Percentiles rank a stretch among this genome's conserved stretches.
Conservation (phyloP, 2,888 invertebrate genomes). For the Crossocerus cetratus region DNA sequence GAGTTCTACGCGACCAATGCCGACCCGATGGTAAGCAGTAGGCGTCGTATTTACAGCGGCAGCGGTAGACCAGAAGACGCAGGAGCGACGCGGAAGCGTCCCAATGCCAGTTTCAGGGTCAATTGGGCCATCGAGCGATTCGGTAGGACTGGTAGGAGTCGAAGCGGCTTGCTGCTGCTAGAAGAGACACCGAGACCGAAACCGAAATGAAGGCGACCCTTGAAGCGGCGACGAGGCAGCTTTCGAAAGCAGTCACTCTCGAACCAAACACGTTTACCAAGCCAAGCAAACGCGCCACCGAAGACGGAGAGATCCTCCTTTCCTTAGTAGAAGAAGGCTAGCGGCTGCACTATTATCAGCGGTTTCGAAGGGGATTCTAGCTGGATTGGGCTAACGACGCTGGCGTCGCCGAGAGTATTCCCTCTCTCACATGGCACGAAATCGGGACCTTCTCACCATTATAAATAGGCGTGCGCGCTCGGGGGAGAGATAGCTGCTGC, state of each 20-base stretch:
- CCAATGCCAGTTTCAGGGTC: conserved; percentile 39
- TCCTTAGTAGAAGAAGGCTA: too few relatives aligned
- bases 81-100: conserved; percentile 30
- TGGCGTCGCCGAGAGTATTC: neutral
- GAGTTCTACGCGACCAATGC: neutral
- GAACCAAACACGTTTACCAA: too few relatives aligned
- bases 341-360: too few relatives aligned
- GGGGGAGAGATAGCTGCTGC: conserved; percentile 22
- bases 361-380: too few relatives aligned
- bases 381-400: too few relatives aligned
- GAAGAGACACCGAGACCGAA: neutral
- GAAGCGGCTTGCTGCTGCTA: conserved; percentile 19
- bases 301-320: too few relatives aligned
- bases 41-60: too few relatives aligned
- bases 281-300: too few relatives aligned
- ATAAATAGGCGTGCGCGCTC: neutral
- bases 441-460: neutral
- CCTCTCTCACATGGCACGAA: neutral
- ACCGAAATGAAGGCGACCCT: neutral
- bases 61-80: neutral
- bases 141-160: conserved; percentile 7
- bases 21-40: too few relatives aligned
- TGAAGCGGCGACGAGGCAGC: neutral
- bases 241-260: too few relatives aligned
- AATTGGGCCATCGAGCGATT: conserved; percentile 18